Conservation (phyloP, 92 coral and sea anemone species). For the Actinostola sp. region DNA sequence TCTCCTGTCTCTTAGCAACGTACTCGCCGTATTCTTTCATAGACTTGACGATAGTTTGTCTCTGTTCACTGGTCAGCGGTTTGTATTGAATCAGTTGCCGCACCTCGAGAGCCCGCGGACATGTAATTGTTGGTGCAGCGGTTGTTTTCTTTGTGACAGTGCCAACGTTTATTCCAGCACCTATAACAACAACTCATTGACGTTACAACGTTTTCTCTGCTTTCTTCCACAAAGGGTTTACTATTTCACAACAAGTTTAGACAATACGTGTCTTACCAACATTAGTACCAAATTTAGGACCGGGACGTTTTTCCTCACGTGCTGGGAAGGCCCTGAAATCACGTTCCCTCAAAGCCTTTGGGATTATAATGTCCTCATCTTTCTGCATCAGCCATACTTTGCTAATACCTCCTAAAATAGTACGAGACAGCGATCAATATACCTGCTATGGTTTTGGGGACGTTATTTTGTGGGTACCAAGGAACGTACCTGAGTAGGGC, state of each 20-base stretch:
- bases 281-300: conserved; percentile 85
- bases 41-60: conserved; percentile 69
- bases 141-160: conserved; percentile 44
- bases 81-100: conserved; percentile 86
- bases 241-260: background rate
- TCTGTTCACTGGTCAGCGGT: conserved; percentile 77
- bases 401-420: conserved; percentile 75
- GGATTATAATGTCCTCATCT: conserved; percentile 80
- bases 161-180: conserved; percentile 84
- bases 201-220: background rate
- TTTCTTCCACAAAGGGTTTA: background rate
- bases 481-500: conserved; percentile 87
- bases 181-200: conserved; percentile 33
- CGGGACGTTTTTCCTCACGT: conserved; percentile 67
- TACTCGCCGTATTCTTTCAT: conserved; percentile 79
- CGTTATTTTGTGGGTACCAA: too few relatives aligned
- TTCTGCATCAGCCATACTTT: conserved; percentile 76
- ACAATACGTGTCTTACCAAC: conserved; percentile 64
- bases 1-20: conserved; percentile 70
- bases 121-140: conserved; percentile 64
- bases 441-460: too few relatives aligned
- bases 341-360: conserved; percentile 86
- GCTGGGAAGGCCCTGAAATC: conserved; percentile 86
- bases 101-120: conserved; percentile 83
- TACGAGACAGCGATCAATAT: background rate